Base-by-base conservation (phyloP, 1,140 invertebrate genomes). In the Microplitis mediator region DNA sequence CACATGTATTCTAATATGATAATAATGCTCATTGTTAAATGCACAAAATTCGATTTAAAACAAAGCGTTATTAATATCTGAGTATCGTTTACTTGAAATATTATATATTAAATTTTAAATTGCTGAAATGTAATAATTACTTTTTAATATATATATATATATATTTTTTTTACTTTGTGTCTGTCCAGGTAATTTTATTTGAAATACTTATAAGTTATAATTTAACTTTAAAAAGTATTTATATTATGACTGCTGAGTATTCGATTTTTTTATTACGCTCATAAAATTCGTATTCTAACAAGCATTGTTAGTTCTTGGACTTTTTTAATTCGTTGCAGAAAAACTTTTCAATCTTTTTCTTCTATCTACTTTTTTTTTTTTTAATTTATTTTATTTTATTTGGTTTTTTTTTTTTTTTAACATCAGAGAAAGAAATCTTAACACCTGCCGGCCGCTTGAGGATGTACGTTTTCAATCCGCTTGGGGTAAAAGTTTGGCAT, bases 1-100 rank as follows among this genome's bases (percentile, higher is more conserved):
- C 95, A 97, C 82, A 98, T 92, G 78, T 95, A 93, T 80, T 95
- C 95, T 95, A 80, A 34, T 69, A 31, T 74, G 39, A 61, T 52
- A 61, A 66, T 14, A 75, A 67, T 69, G 11, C 23, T 58, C 9
- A 58, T 23, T 58, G 23, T 58, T 58, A 23, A 11, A 58, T 9
- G 23, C 56, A 16, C 4, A 23, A 4, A 16, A 8, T 23, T 58
- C 16, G 8, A 54, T 16, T 58, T 58, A 45, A 45, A 45, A 45
- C 39, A 45, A 45, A 9, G 39, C 11, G 39, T 9, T 6, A 11
- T 45, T 45, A 45, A 45, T 45, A 45, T 45, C 11, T 6, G 6
- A 45, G 39, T 6, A 45, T 11, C 6, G 6, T 9, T 45, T 11
- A 45, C 5, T 45, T 45, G 39, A 23, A 23, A 23, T 23, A 23